Base-by-base conservation (phyloP, 92 coral and sea anemone species). In the Phenganax stokvisi region DNA sequence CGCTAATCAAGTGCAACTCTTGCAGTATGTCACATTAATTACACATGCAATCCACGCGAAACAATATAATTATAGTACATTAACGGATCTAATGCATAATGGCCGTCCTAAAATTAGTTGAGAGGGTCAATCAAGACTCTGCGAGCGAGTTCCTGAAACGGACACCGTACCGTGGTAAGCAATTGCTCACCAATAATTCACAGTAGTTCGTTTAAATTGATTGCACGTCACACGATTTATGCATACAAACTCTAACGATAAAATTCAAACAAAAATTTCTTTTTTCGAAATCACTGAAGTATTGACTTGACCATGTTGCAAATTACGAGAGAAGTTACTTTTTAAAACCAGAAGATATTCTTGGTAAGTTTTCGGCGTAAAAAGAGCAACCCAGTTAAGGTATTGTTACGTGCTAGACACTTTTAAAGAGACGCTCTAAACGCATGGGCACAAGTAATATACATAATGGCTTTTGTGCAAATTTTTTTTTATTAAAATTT, bases 21-120 rank as follows among this genome's bases (percentile, higher is more conserved):
- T 68, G 37, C 37, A 10, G 3, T 37, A 37, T 37, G 54, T 9
- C 10, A n/a, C 9, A 20, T 5, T 37, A 68, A 68, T 68, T 68
- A 30, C 53, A 30, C 27, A 12, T n/a, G 16, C 54, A 30, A 68
- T 68, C 73, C 73, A 68, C 73, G 73, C 73, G 73, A 68, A 68
- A 10, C 73, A 68, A 30, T 13, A 27, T 68, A 68, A 68, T 68
- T 68, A 68, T 68, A 28, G 37, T 37, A 16, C 73, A 68, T 68
- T 68, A 68, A 68, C 73, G 73, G 52, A 12, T 68, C 7, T 6
- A 8, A 30, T 37, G 54, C 10, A 9, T 30, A 30, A 30, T 61
- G 8, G 29, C 20, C n/a, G 53, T 20, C 25, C 25, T 68, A 51
- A 28, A 53, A 68, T 27, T 53, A 10, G 0, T 3, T 0, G 53